Base-by-base conservation (phyloP, 1,140 invertebrate genomes). In the Aradophagus sp. region DNA sequence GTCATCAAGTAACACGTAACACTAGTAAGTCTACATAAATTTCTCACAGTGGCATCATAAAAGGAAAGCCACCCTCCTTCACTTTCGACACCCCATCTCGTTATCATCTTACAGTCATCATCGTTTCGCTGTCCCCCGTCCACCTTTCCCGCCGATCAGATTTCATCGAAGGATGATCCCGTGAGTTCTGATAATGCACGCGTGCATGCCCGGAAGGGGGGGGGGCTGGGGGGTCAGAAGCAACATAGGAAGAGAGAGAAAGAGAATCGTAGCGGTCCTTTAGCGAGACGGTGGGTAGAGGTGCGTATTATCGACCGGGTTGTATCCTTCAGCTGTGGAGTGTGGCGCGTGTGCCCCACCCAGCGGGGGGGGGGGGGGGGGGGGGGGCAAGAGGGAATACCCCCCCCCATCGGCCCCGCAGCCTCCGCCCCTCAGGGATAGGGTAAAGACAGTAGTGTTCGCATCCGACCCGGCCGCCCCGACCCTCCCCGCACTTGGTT, bases 361-460 rank as follows among this genome's bases (percentile, higher is more conserved):
- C 69, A 61, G 55, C 16, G 55, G 53, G 26, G 17, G 29, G 13
- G 16, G 29, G 11, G 31, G 23, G 10, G 13, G 32, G 16, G 34
- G 36, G 11, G 17, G 34, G n/a, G 27, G 44, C 32, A 32, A 35
- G 61, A 47, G 13, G 15, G 42, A 61, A 62, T 58, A 66, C 70
- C 69, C 66, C 23, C 36, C 50, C 53, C 48, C 35, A 36, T n/a
- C 32, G 34, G 47, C 39, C 50, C 78, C 75, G 76, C 72, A 77
- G 77, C 76, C 77, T 79, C 70, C 74, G 75, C 74, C 62, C 76
- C 79, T 83, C 82, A 84, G 81, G 82, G 81, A 84, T 83, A 84
- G 79, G 81, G 79, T 80, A 82, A 80, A 83, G 78, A 79, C 78
- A 80, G 81, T 80, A 79, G 79, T 76, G 81, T 80, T 77, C 77